Evolutionary conservation across 2,113 vertebrate species (phyloP), one percentile per base, ranked within the genome.

Genomic region (Synodontis membranacea): DNA sequence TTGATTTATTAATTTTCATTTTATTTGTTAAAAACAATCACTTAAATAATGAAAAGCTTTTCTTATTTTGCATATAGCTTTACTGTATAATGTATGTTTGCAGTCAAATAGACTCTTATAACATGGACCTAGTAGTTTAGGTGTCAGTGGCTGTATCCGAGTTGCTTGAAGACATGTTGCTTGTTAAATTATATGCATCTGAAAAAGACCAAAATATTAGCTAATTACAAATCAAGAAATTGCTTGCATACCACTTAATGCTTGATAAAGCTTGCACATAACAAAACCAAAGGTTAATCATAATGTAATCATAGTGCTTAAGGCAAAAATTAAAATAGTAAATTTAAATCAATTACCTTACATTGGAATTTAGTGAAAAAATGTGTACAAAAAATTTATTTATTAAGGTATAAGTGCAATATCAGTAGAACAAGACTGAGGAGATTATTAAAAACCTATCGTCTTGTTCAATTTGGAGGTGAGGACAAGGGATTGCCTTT

Each of bases 171-270:
- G 72, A 23, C 28, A 31, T 48, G 3, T 21, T 5, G 8, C 11
- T 31, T 3, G 72, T 62, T 25, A 85, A 10, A 60, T 85, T 34
- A n/a, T 76, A 85, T 1, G 0, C 56, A 78, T 48, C 84, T 85
- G 42, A 5, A 62, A 84, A 84, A 60, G 3, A 62, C 0, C 4
- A 46, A 23, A 3, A 10, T 44, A 56, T 58, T 74, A 19, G 64
- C 4, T 37, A 19, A 11, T 37, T 19, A 60, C 80, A 82, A n/a
- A 15, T 56, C 1, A 82, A 39, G 37, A 62, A 6, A 23, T 19
- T 58, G 52, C 34, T 52, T 12, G n/a, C 25, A 46, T 60, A 15
- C n/a, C n/a, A n/a, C 15, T 39, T 62, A 2, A 25, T 82, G 25
- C 37, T 62, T 46, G 6, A 17, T 28, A 81, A 82, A 60, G 80